These are phyloP conservation scores for Sapajus apella DNA, from an alignment of 2,113 vertebrate genomes.

Conservation along the genomic window DNA sequence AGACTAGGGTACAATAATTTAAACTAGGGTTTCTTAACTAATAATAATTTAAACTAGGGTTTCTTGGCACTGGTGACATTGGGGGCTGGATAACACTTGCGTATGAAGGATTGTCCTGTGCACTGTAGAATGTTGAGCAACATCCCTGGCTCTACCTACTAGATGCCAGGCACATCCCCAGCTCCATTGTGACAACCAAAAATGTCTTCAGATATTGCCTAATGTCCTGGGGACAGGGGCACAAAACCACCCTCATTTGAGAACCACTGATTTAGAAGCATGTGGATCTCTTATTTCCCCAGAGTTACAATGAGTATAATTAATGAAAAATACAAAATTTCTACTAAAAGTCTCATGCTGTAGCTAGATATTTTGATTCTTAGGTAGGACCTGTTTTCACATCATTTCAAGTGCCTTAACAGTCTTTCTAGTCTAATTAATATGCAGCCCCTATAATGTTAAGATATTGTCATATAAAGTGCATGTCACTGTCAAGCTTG, in stretches of 20 bases:
- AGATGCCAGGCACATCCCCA: neutral
- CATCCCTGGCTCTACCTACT: neutral
- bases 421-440: conserved; percentile 3
- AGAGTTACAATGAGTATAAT: neutral
- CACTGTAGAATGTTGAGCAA: neutral
- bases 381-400: neutral
- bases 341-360: neutral
- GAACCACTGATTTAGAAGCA: neutral
- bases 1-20: neutral
- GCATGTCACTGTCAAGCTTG: neutral
- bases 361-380: conserved; percentile 10
- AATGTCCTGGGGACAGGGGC: neutral
- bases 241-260: neutral
- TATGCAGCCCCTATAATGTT: neutral
- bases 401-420: neutral
- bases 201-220: neutral
- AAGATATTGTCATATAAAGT: neutral
- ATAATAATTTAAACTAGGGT: neutral
- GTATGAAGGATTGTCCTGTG: neutral
- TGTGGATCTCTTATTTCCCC: neutral
- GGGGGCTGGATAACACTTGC: neutral
- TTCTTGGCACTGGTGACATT: neutral
- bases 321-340: neutral
- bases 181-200: neutral
- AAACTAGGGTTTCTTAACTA: neutral